These are phyloP conservation scores for Brienomyrus longianalis DNA, from an alignment of 2,113 vertebrate species.

Conservation along the genomic window DNA sequence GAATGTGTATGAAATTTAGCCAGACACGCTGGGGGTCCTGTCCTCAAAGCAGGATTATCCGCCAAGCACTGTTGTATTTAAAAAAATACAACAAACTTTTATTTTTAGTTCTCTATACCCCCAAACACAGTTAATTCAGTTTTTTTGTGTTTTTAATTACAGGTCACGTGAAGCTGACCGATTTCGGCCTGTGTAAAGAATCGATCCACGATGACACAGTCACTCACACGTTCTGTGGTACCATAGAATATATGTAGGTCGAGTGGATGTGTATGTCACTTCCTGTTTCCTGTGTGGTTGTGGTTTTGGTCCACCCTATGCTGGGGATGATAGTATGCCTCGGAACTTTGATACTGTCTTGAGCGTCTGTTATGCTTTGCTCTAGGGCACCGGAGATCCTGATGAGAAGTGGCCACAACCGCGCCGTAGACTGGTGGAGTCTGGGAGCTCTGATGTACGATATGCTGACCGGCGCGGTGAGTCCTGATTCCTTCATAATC, in stretches of 20 bases:
- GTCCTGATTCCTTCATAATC: constrained; percentile 45
- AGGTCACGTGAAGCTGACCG: constrained; percentile 97
- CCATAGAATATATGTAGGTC: constrained; percentile 98
- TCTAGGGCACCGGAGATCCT: constrained; percentile 94
- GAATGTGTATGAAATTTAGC: background rate
- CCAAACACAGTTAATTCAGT: background rate
- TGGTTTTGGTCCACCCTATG: background rate
- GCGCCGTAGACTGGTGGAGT: constrained; percentile 99
- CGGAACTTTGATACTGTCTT: too few species aligned
- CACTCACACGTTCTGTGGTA: constrained; percentile 98
- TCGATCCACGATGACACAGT: constrained; percentile 97
- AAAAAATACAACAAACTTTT: background rate
- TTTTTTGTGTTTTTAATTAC: constrained; percentile 17
- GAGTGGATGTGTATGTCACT: constrained; percentile 7
- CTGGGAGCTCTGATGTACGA: constrained; percentile 98
- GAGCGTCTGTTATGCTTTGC: constrained; percentile 32
- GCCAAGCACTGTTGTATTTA: background rate
- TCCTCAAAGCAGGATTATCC: background rate
- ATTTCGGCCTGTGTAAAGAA: constrained; percentile 98
- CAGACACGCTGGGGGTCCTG: background rate
- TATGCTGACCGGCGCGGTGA: constrained; percentile 99
- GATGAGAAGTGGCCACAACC: constrained; percentile 96
- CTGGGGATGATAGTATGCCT: background rate
- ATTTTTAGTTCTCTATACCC: background rate
- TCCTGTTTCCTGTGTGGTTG: background rate